Percentiles rank a stretch among this genome's conserved stretches.
Conservation (phyloP, 2,797 vertebrate genomes). For the Anomalospiza imberbis region DNA sequence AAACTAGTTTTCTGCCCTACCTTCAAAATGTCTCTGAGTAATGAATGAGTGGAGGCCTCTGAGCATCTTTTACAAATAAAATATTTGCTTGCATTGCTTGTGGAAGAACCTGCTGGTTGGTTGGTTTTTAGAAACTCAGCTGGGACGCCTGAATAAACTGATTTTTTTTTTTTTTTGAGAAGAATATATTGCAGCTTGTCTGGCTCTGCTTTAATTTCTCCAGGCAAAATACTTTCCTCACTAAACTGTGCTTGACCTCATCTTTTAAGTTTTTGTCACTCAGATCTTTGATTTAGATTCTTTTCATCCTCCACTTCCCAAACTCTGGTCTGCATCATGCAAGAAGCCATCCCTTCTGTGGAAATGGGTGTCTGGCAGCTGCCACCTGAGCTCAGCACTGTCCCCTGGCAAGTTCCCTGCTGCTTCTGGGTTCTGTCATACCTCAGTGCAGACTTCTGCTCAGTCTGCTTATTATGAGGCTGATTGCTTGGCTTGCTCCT, state of each 20-base stretch:
- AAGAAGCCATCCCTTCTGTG: not conserved
- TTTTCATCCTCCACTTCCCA: not conserved
- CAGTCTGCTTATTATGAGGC: not conserved
- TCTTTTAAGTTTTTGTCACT: not conserved
- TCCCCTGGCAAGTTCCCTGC: not conserved
- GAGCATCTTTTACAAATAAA: constrained; percentile 19
- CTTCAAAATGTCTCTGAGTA: constrained; percentile 27
- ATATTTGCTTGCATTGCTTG: not conserved
- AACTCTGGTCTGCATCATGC: not conserved
- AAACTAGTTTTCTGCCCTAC: constrained; percentile 24
- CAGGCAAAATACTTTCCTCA: not conserved
- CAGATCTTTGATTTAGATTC: not conserved
- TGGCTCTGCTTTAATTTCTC: constrained; percentile 41
- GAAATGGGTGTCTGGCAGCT: not conserved
- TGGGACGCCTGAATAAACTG: constrained; percentile 19
- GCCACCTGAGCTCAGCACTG: not conserved
- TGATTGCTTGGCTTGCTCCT: not conserved
- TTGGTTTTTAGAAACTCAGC: not conserved
- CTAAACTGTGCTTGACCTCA: constrained; percentile 11
- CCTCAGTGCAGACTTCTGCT: not conserved
- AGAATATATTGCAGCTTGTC: constrained; percentile 50
- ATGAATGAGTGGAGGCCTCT: constrained; percentile 8
- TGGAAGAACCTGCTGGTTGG: constrained; percentile 40
- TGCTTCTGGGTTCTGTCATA: not conserved
- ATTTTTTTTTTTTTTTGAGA: not conserved